Evolutionary conservation across 1,140 invertebrate genomes (phyloP), one percentile per base, ranked within the genome.

Genomic region (Hycleus cichorii): DNA sequence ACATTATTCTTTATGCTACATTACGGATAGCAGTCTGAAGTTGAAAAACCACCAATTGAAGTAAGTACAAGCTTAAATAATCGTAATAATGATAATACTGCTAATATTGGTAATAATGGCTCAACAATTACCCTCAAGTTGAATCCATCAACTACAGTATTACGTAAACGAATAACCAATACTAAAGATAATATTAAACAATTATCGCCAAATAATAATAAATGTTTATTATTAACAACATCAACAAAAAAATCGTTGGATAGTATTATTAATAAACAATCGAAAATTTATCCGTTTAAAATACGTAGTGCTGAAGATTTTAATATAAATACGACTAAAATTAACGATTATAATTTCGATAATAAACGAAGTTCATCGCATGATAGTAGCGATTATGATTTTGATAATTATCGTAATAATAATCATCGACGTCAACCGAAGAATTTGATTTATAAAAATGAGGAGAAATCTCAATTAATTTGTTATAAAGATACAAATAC

Each of bases 31-130:
- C 76, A 79, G 77, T 72, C 74, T 71, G 77, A 70, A 61, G 75
- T 77, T 65, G 75, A 77, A 65, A 78, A 76, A 66, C 56, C 71
- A 45, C 25, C 72, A 26, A 65, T 72, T 64, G 77, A 80, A 77
- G 79, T 80, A 80, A 81, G 79, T 81, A 81, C 45, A 51, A 42
- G 5, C 9, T n/a, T 10, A n/a, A 4, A 9, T 42, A n/a, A n/a
- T 42, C 4, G 3, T 10, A 39, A 6, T 10, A 39, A 39, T 10
- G 39, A 39, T 39, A 39, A 39, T 10, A 39, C 10, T 10, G 10
- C 39, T 10, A 39, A 7, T 10, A 39, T 39, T 10, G 10, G 18
- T 38, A 47, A 40, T 11, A 57, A 57, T 24, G 10, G 50, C 45
- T 58, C 62, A 51, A 49, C 61, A 55, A 62, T 60, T 39, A 60